Conservation (phyloP, 2,888 invertebrate genomes). For the Hirtodrosophila alboralis region DNA sequence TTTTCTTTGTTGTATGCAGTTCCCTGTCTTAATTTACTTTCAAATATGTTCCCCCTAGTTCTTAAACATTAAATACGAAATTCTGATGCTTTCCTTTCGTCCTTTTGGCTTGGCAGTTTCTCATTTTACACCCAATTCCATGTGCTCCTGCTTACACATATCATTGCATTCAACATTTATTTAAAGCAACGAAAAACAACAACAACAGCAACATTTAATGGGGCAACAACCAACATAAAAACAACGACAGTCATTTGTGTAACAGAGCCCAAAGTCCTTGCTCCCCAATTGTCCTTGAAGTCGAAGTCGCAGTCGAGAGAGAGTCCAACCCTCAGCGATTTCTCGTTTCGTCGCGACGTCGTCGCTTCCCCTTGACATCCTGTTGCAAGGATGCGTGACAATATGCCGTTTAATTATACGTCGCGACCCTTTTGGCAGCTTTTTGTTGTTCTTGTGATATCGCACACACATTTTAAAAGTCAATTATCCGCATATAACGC, state of each 20-base stretch:
- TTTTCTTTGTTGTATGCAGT: constrained; percentile 11
- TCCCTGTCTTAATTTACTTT: constrained; percentile 25
- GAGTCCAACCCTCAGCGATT: constrained; percentile 10
- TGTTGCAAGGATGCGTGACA: constrained; percentile 70
- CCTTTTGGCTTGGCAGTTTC: constrained; percentile 5
- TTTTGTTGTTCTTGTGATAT: constrained; percentile 63
- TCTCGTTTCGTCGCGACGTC: not conserved
- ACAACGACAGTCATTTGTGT: constrained; percentile 25
- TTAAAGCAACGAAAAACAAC: constrained; percentile 25
- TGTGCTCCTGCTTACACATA: not conserved
- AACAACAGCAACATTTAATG: constrained; percentile 43
- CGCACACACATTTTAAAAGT: constrained; percentile 79
- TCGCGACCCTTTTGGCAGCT: constrained; percentile 59
- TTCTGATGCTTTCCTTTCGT: too few relatives aligned
- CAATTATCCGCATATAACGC: constrained; percentile 79
- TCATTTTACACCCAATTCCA: constrained; percentile 3
- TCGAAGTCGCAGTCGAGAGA: too few relatives aligned
- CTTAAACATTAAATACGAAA: too few relatives aligned
- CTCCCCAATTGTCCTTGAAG: constrained; percentile 41
- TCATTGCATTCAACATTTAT: constrained; percentile 26
- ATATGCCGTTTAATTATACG: constrained; percentile 79
- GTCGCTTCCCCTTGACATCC: constrained; percentile 1
- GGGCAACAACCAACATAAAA: constrained; percentile 34
- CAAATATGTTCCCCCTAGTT: constrained; percentile 1
- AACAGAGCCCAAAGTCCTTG: constrained; percentile 25